A percentile compares a stretch with the other conserved stretches of the same genome.
Conservation (phyloP, 2,797 vertebrate species). For the Takifugu ocellatus region DNA sequence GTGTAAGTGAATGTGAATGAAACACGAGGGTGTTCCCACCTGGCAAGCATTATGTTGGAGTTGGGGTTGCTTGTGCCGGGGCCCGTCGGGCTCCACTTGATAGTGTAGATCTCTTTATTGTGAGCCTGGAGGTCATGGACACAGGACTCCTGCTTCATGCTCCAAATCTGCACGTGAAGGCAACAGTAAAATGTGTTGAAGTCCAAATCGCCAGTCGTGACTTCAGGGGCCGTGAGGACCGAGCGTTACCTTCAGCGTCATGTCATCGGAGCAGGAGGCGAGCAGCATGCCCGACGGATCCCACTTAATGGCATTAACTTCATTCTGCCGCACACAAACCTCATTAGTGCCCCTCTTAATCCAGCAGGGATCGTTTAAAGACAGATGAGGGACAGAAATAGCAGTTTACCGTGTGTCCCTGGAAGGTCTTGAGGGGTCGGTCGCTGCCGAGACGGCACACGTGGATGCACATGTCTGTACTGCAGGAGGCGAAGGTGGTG, state of each 20-base stretch:
- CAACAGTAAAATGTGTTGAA: slow-evolving; percentile 1
- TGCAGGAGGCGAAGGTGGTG: slow-evolving; percentile 98
- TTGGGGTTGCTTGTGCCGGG: slow-evolving; percentile 98
- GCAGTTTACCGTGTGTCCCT: slow-evolving; percentile 91
- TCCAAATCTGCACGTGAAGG: slow-evolving; percentile 86
- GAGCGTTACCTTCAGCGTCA: slow-evolving; percentile 92
- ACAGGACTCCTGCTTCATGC: slow-evolving; percentile 98
- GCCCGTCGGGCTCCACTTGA: slow-evolving; percentile 99
- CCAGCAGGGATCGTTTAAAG: neutral
- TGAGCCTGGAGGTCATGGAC: slow-evolving; percentile 99
- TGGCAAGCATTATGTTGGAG: slow-evolving; percentile 98
- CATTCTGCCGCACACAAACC: slow-evolving; percentile 78
- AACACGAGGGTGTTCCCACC: slow-evolving; percentile 66
- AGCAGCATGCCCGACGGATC: slow-evolving; percentile 96
- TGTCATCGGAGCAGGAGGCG: slow-evolving; percentile 98
- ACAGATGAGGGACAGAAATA: neutral
- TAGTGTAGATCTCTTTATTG: slow-evolving; percentile 99
- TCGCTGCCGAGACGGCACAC: slow-evolving; percentile 98
- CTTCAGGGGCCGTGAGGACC: neutral
- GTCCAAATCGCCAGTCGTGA: neutral
- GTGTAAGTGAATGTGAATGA: neutral
- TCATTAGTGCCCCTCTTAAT: neutral
- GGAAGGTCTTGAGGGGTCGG: slow-evolving; percentile 98
- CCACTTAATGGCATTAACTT: slow-evolving; percentile 99
- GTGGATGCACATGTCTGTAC: slow-evolving; percentile 99